A percentile compares a stretch with the other conserved stretches of the same genome.
Conservation (phyloP, 2,113 vertebrate species). For the Limanda limanda region DNA sequence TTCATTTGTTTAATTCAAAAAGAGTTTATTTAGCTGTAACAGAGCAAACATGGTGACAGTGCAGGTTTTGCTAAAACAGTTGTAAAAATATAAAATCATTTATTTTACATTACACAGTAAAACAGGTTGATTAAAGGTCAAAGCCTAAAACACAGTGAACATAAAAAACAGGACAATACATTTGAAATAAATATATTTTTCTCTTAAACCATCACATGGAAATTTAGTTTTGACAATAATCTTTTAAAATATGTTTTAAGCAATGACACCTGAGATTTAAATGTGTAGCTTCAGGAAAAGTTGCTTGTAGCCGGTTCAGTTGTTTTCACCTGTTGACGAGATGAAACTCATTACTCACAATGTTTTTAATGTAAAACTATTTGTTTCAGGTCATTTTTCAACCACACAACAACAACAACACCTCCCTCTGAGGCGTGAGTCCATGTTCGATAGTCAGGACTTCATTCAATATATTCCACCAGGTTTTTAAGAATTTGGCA, state of each 20-base stretch:
- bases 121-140: background rate
- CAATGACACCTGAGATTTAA: too few species aligned
- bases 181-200: background rate
- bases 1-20: background rate
- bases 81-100: constrained; percentile 5
- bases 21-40: background rate
- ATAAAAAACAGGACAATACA: background rate
- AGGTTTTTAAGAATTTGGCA: background rate
- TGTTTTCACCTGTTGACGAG: too few species aligned
- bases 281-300: too few species aligned
- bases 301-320: too few species aligned
- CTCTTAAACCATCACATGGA: background rate
- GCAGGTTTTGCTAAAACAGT: background rate
- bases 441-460: too few species aligned
- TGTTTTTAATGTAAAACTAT: too few species aligned
- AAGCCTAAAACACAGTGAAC: background rate
- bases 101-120: constrained; percentile 2
- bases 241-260: background rate
- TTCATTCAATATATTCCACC: too few species aligned
- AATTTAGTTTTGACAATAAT: background rate
- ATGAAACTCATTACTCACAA: too few species aligned
- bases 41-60: too few species aligned
- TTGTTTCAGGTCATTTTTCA: too few species aligned
- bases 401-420: too few species aligned
- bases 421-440: too few species aligned